phyloP scores from a whole-genome alignment of 2,113 vertebrate species.

The Rhinichthys klamathensis region DNA sequence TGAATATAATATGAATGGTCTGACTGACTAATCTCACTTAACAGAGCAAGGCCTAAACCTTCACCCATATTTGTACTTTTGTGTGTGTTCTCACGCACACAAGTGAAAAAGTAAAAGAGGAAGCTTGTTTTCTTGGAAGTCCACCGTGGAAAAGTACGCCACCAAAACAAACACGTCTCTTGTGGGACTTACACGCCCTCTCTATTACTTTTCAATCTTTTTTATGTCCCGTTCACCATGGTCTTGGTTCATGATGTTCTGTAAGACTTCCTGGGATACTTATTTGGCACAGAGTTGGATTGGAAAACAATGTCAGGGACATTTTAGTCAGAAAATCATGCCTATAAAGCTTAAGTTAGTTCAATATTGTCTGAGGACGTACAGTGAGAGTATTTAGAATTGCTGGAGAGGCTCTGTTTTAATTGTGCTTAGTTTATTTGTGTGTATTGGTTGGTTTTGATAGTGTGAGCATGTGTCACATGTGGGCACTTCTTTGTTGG shows the following conservation, averaged over 20 bases:
- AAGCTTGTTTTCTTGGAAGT: conserved; percentile 1
- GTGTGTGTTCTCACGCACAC: not conserved
- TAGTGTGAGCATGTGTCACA: not conserved
- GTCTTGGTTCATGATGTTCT: conserved; percentile 55
- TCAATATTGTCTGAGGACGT: conserved; percentile 3
- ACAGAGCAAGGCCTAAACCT: not conserved
- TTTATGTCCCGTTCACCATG: conserved; percentile 46
- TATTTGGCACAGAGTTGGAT: conserved; percentile 11
- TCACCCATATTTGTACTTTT: not conserved
- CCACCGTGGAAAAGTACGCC: conserved; percentile 12
- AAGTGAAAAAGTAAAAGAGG: not conserved
- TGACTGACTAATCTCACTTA: not conserved
- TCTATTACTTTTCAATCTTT: conserved; percentile 28
- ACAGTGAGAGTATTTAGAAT: too few relatives aligned
- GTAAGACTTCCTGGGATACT: conserved; percentile 30
- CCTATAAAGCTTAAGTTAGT: not conserved
- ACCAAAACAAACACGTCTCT: not conserved
- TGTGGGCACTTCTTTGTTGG: not conserved
- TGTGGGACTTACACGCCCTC: not conserved
- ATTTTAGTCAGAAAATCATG: conserved; percentile 47
- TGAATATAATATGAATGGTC: not conserved
- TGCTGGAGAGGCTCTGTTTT: conserved; percentile 15
- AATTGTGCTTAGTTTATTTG: not conserved
- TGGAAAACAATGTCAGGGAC: conserved; percentile 4
- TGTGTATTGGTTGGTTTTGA: not conserved